Conservation (phyloP, 2,113 vertebrate species). For the Hippolais icterina region DNA sequence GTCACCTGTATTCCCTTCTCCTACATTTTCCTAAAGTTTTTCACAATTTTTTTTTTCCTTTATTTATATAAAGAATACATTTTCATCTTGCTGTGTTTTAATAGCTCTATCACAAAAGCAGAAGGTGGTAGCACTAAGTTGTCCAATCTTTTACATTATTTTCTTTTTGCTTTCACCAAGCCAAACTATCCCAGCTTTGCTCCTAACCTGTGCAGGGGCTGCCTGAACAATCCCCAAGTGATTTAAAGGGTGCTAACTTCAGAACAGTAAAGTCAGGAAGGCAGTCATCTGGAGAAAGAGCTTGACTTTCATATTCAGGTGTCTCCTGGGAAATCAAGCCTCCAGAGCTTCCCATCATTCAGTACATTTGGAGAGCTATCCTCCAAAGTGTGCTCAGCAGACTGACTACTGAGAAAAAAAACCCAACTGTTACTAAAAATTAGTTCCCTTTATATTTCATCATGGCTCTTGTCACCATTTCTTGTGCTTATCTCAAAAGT, state of each 20-base stretch:
- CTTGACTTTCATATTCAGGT: background rate
- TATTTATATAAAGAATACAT: background rate
- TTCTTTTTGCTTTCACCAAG: background rate
- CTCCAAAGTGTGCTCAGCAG: background rate
- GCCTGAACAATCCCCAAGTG: background rate
- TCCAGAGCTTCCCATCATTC: background rate
- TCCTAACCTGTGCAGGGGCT: background rate
- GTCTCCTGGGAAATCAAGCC: background rate
- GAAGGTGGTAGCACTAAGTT: background rate
- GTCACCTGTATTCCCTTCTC: background rate
- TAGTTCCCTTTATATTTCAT: background rate
- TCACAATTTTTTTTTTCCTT: background rate
- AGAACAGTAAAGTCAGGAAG: background rate
- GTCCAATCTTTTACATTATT: background rate
- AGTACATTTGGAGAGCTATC: background rate
- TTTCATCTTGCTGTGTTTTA: background rate
- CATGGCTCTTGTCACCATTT: background rate
- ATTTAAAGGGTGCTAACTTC: background rate
- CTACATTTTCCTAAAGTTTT: background rate
- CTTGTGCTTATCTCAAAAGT: constrained; percentile 14
- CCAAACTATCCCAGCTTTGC: background rate
- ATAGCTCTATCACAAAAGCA: background rate
- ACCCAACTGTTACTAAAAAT: background rate
- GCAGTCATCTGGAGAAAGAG: background rate
- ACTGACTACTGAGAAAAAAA: background rate